Evolutionary conservation across 2,888 invertebrate species (phyloP).

Genomic region (Gastracanthus pulcherrimus): DNA sequence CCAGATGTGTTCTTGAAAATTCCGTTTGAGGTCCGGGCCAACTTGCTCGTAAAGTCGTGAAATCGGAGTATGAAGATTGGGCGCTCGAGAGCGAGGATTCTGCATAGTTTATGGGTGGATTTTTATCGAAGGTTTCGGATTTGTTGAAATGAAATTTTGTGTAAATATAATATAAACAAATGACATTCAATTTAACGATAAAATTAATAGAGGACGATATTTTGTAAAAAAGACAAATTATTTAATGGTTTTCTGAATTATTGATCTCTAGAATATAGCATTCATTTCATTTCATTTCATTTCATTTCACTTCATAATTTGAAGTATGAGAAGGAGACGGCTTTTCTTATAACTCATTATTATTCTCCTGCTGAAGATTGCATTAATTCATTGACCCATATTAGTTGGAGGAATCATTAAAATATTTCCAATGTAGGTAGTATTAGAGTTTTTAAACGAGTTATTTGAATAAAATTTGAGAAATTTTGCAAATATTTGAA

Average conservation of each 20-base stretch:
- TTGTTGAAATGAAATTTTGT: no score
- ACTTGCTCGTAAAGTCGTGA: neutral
- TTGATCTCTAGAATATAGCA: neutral
- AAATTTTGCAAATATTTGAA: no score
- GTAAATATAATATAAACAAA: no score
- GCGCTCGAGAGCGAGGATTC: neutral
- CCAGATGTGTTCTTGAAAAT: neutral
- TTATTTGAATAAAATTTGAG: no score
- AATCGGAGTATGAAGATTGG: neutral
- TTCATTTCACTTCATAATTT: neutral
- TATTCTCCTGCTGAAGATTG: neutral
- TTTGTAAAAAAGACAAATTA: no score
- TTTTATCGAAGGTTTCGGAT: neutral
- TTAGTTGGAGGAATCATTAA: neutral
- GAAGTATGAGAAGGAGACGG: neutral
- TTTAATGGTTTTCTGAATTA: no score
- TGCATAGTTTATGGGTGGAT: neutral
- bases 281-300: neutral
- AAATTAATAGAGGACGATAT: no score
- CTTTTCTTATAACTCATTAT: neutral
- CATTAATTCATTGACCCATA: neutral
- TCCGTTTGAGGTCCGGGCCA: constrained; percentile 6
- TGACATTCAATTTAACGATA: no score
- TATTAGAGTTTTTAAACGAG: no score
- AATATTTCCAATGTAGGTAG: neutral